Percentiles rank a stretch among this genome's conserved stretches.
phyloP scores from a whole-genome alignment of 2,888 invertebrate genomes.

The Drosophila leonis region DNA sequence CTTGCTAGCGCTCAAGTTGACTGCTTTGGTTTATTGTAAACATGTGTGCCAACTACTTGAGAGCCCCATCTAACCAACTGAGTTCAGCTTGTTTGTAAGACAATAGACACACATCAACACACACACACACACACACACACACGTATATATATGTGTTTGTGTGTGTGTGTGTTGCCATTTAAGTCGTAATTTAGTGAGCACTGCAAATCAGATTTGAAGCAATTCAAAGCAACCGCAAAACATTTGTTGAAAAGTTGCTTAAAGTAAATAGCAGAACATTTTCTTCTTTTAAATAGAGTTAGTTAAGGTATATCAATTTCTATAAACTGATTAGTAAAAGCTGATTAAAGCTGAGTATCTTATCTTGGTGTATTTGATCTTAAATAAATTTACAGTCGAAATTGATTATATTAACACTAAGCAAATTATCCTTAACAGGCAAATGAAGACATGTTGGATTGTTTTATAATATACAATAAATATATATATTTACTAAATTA shows the following conservation, averaged over 20 bases:
- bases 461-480: no score
- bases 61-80: conserved; percentile 34
- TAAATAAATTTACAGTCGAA: background rate
- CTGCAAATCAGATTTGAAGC: conserved; percentile 42
- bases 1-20: conserved; percentile 68
- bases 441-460: no score
- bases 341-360: background rate
- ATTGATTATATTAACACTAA: background rate
- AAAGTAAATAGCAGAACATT: background rate
- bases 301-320: background rate
- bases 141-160: background rate
- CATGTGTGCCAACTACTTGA: conserved; percentile 74
- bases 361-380: background rate
- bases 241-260: conserved; percentile 3
- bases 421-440: no score
- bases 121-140: conserved; percentile 8
- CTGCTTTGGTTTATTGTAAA: conserved; percentile 77
- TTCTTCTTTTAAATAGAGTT: background rate
- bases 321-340: background rate
- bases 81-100: conserved; percentile 41
- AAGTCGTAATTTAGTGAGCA: conserved; percentile 38
- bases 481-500: no score
- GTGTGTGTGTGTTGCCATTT: conserved; percentile 25
- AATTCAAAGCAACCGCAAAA: conserved; percentile 31
- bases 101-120: conserved; percentile 43